Evolutionary conservation across 2,888 invertebrate genomes (phyloP), one percentile per base, ranked within the genome.

Genomic region (Drosophila planitibia): DNA sequence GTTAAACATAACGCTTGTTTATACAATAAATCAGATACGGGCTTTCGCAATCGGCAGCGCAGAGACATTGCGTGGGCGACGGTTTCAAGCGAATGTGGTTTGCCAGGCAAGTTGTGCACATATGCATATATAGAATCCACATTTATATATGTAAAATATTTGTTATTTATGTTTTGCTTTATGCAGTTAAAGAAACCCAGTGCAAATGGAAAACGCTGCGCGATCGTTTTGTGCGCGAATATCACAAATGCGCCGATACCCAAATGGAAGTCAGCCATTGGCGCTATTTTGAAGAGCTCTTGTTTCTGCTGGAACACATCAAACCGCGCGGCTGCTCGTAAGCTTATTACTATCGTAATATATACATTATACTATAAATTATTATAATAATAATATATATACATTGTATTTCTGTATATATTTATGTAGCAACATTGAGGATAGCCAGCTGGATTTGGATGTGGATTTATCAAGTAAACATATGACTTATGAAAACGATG

Each of bases 141-240:
- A 44, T 12, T 14, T 32, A n/a, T 57, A 1, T n/a, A n/a, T 53
- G 16, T 25, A 14, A 57, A 58, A 22, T 41, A 28, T 54, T 19
- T 47, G 35, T 25, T 49, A 30, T 37, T 37, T 7, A 39, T 35
- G 35, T 14, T 25, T 14, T 39, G 25, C 30, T 12, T 25, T 9
- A 49, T 54, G 30, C 16, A 81, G 86, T 64, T 32, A 57, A 60
- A 0, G 39, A 62, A 25, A 58, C 49, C n/a, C 66, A 83, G 49
- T 6, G 22, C 9, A 69, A 83, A 4, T 81, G 81, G 81, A 76
- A 60, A 54, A 37, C 55, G 1, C 19, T 81, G 22, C 70, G 86
- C 3, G 71, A 83, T 32, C 72, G 69, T 14, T 86, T 62, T 41
- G 72, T 86, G n/a, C 54, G 79, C 6, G 72, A 63, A n/a, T 55